A percentile compares a stretch with the other conserved stretches of the same genome.
Conservation (phyloP, 2,797 vertebrate genomes). For the Acanthis flammea region DNA sequence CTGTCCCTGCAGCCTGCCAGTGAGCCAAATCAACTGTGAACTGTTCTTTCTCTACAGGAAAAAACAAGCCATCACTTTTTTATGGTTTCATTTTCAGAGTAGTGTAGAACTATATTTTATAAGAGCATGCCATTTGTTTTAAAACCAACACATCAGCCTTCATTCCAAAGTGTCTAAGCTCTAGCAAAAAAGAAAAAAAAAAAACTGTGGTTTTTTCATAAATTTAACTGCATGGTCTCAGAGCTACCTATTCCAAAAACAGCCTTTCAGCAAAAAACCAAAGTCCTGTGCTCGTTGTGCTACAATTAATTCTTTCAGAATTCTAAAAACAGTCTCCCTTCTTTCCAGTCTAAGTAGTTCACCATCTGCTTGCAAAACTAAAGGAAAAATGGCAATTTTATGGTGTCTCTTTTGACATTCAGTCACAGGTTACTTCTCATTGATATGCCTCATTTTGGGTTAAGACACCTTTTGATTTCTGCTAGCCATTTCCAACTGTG, state of each 20-base stretch:
- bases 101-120: background rate
- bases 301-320: background rate
- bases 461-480: background rate
- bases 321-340: background rate
- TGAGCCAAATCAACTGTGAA: background rate
- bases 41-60: background rate
- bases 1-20: background rate
- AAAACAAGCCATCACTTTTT: background rate
- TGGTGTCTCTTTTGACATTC: background rate
- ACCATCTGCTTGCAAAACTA: background rate
- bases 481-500: background rate
- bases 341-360: background rate
- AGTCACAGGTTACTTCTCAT: background rate
- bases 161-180: background rate
- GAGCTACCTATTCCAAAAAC: background rate
- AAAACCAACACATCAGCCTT: background rate
- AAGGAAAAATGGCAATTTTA: background rate
- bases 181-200: background rate
- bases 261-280: background rate
- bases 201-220: fast-evolving
- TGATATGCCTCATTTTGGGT: background rate
- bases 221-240: background rate
- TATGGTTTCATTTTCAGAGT: background rate
- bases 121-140: background rate
- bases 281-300: fast-evolving